A percentile compares a stretch with the other conserved stretches of the same genome.
phyloP scores from a whole-genome alignment of 2,797 vertebrate species.

The Alosa sapidissima region DNA sequence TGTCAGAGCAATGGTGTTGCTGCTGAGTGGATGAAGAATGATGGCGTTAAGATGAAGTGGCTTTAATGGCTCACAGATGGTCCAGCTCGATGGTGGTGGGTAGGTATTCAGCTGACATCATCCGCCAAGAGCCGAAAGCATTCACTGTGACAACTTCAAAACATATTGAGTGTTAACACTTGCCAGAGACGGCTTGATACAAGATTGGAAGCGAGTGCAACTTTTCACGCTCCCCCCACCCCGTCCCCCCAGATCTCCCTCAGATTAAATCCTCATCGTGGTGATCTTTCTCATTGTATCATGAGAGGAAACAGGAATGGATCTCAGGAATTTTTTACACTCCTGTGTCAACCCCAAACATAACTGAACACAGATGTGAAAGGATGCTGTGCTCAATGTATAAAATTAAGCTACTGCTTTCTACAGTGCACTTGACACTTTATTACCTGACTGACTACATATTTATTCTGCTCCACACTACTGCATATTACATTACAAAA shows the following conservation, averaged over 20 bases:
- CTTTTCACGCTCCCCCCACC: not conserved
- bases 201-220: conserved; percentile 24
- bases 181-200: conserved; percentile 58
- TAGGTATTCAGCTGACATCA: conserved; percentile 72
- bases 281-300: conserved; percentile 10
- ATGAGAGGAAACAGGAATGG: conserved; percentile 1
- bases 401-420: conserved; percentile 25
- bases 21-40: conserved; percentile 45
- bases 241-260: not conserved
- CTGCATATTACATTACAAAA: not conserved
- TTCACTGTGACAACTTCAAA: conserved; percentile 76
- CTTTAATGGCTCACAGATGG: conserved; percentile 75
- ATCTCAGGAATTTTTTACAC: conserved; percentile 1
- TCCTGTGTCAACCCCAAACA: conserved; percentile 20
- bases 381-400: not conserved
- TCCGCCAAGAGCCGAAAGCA: conserved; percentile 55
- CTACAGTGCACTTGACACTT: conserved; percentile 9
- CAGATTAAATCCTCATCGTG: conserved; percentile 17
- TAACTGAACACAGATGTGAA: conserved; percentile 18
- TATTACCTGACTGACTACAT: not conserved
- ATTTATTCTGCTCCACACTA: conserved; percentile 13
- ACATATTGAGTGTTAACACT: conserved; percentile 68
- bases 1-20: conserved; percentile 10
- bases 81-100: conserved; percentile 62
- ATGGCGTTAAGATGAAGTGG: conserved; percentile 65